phyloP scores from a whole-genome alignment of 2,113 vertebrate species.

The Rousettus leschenaultii region DNA sequence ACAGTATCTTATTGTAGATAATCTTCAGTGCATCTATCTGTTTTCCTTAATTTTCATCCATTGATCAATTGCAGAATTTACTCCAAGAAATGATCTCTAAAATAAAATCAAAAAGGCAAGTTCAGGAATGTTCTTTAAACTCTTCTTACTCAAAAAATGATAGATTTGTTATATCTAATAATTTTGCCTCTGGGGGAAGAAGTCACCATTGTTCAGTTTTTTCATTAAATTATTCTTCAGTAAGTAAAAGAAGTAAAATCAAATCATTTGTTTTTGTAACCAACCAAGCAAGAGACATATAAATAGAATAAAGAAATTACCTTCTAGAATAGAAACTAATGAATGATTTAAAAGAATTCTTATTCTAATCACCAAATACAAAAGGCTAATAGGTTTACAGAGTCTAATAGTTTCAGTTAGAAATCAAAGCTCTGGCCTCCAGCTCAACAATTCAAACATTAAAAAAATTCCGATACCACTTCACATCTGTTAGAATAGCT shows the following conservation, averaged over 20 bases:
- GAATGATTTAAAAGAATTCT: neutral
- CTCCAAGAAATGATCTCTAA: neutral
- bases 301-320: neutral
- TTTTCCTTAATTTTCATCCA: neutral
- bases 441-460: neutral
- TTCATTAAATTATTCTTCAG: neutral
- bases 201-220: neutral
- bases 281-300: neutral
- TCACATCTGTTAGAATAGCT: no score
- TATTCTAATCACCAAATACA: neutral
- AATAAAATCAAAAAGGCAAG: neutral
- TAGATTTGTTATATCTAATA: conserved; percentile 6
- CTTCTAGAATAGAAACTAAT: neutral
- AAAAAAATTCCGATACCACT: neutral
- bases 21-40: neutral
- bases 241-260: neutral
- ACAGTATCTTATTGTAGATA: neutral
- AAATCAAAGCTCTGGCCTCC: conserved; percentile 39
- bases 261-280: neutral
- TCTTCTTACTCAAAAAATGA: neutral
- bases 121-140: neutral
- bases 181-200: neutral
- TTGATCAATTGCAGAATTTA: neutral
- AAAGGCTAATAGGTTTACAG: neutral
- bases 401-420: conserved; percentile 45